Evolutionary conservation across 37 sponge, comb jelly and placozoan genomes (phyloP), one percentile per base, ranked within the genome.

Genomic region (Halichondria panicea): DNA sequence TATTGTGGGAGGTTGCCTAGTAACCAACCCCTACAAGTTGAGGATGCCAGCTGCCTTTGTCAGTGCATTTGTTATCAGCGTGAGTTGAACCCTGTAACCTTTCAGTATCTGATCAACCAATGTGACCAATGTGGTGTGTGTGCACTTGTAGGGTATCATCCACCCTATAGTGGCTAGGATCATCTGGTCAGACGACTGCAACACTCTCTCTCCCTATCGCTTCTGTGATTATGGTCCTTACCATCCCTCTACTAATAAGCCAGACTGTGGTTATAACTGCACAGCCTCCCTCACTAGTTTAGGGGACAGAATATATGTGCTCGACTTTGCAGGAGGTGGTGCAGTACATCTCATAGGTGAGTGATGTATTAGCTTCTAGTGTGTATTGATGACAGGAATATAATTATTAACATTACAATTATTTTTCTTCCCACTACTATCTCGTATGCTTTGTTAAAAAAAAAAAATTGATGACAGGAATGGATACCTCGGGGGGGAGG

Each of bases 251-350:
- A 34, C 38, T 3, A 31, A 30, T 0, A 7, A 34, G 35, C 52
- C 39, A 4, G 6, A 21, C 35, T 80, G 67, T 36, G 25, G 53
- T 55, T 75, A 55, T 75, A 38, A 43, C 46, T 76, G 76, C 52
- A 7, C 19, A 24, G 7, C 55, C 3, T 4, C 40, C 18, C 5
- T 19, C 19, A n/a, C 38, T 4, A 30, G 43, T 24, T 39, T 79
- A 13, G 22, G 4, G 2, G 33, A 79, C 1, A 80, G 70, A 22
- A n/a, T 91, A 36, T 95, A 95, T 60, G 76, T 88, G 32, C 76
- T 95, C 30, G 96, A 95, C 42, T 91, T 95, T 88, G 96, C 96
- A 45, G 92, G 96, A 37, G 92, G 92, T 35, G 96, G 96, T 24
- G 87, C 92, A 13, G 96, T 95, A 15, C 96, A 95, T 81, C 74